These are phyloP conservation scores for Callyntrura guangdongensis DNA, from an alignment of 2,888 invertebrate genomes.

Conservation along the genomic window DNA sequence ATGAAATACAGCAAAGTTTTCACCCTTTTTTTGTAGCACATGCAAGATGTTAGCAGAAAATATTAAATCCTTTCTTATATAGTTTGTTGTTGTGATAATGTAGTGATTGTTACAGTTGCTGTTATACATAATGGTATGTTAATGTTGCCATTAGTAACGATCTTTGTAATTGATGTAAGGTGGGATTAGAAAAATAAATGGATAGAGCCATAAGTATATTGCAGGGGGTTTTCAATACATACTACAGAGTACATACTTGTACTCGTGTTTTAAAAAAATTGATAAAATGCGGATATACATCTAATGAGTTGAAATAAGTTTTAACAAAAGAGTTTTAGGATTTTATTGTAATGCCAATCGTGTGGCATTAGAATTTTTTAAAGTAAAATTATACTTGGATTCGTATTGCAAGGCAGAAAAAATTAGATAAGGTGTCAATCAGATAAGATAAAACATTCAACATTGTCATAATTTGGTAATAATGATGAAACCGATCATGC, in stretches of 20 bases:
- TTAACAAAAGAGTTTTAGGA: neutral
- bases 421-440: slow-evolving; percentile 7
- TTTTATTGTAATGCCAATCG: neutral
- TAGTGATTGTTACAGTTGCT: neutral
- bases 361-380: neutral
- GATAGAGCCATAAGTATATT: neutral
- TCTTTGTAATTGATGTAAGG: neutral
- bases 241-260: no score
- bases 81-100: slow-evolving; percentile 5
- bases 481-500: no score
- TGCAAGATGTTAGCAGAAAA: no score
- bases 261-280: neutral
- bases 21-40: no score
- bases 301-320: neutral
- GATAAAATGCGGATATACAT: neutral
- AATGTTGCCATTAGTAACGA: neutral
- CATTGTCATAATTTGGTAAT: neutral
- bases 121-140: neutral
- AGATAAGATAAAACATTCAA: neutral
- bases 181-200: neutral
- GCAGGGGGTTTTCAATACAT: neutral
- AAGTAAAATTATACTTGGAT: neutral
- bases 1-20: no score
- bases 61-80: no score
- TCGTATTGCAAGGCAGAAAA: neutral